A percentile compares a stretch with the other conserved stretches of the same genome.
phyloP scores from a whole-genome alignment of 2,113 vertebrate species.

The Myodes glareolus region DNA sequence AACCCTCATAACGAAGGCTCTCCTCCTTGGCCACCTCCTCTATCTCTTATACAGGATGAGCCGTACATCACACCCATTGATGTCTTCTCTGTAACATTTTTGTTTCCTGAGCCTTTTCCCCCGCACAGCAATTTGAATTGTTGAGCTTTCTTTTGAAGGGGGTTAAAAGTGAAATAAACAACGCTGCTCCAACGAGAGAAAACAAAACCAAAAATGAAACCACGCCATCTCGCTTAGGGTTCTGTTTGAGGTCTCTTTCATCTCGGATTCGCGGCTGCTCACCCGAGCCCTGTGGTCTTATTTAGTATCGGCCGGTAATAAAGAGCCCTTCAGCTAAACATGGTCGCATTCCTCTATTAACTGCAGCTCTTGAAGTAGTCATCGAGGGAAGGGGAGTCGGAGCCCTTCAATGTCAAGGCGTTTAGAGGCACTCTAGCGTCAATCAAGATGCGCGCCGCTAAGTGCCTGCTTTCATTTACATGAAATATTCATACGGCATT shows the following conservation, averaged over 20 bases:
- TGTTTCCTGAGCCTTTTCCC: conserved; percentile 20
- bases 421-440: conserved; percentile 96
- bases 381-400: conserved; percentile 85
- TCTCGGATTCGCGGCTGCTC: conserved; percentile 86
- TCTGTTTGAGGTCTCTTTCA: conserved; percentile 80
- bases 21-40: not conserved
- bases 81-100: conserved; percentile 36
- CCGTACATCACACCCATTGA: not conserved
- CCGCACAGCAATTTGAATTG: conserved; percentile 58
- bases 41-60: not conserved
- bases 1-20: not conserved
- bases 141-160: conserved; percentile 58
- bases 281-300: conserved; percentile 88
- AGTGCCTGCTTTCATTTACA: conserved; percentile 99
- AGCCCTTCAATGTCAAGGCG: conserved; percentile 95
- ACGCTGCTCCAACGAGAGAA: conserved; percentile 36
- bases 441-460: conserved; percentile 96
- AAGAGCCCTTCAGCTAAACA: conserved; percentile 97
- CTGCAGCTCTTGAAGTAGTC: conserved; percentile 91
- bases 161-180: conserved; percentile 74
- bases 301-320: conserved; percentile 93
- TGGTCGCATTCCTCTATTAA: conserved; percentile 94
- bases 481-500: conserved; percentile 99
- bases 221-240: conserved; percentile 73
- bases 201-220: conserved; percentile 55